Conservation (phyloP, 2,797 vertebrate genomes). For the Danio jaintianensis region DNA sequence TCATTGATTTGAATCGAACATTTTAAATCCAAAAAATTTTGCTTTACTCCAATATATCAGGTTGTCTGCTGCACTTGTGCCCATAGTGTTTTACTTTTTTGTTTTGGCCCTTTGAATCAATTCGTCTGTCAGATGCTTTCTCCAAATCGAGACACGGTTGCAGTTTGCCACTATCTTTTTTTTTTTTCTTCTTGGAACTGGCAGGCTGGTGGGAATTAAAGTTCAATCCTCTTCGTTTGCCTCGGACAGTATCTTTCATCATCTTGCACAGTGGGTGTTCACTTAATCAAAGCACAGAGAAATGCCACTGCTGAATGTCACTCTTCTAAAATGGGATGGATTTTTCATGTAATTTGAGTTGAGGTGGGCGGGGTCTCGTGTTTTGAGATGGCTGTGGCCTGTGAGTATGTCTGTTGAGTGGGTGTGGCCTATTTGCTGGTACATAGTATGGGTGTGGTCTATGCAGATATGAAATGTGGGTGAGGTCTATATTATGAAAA, state of each 20-base stretch:
- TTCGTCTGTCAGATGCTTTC: background rate
- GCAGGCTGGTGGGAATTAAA: slow-evolving; percentile 40
- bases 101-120: background rate
- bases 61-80: background rate
- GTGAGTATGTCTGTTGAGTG: background rate
- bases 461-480: no score
- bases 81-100: background rate
- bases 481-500: no score
- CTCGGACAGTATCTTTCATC: slow-evolving; percentile 53
- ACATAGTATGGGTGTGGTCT: no score
- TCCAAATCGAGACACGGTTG: background rate
- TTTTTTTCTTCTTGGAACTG: background rate
- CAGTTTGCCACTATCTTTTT: background rate
- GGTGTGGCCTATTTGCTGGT: background rate
- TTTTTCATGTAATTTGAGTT: background rate
- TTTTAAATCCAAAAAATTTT: no score
- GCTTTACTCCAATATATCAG: background rate
- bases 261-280: slow-evolving; percentile 57
- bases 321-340: slow-evolving; percentile 45
- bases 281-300: slow-evolving; percentile 47
- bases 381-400: background rate
- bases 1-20: no score
- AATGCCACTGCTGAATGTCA: slow-evolving; percentile 60
- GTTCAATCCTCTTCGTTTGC: slow-evolving; percentile 38
- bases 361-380: background rate